Evolutionary conservation across 2,888 invertebrate species (phyloP), one percentile per base, ranked within the genome.

Genomic region (Agonopterix alstromeriana): DNA sequence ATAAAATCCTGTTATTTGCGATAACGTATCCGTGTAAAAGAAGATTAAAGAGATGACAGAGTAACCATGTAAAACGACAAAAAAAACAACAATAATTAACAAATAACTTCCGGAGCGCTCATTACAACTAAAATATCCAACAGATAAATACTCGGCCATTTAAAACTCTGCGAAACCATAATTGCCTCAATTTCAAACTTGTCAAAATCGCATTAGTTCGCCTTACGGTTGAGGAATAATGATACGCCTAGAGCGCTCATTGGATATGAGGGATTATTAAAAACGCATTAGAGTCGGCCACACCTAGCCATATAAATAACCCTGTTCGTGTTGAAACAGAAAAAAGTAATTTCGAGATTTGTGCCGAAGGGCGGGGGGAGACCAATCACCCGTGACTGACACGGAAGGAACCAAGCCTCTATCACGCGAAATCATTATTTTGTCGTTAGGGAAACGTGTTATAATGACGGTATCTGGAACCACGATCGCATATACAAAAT

Each of bases 351-450:
- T 86, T 82, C 68, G 72, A 81, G 82, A 83, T 85, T 82, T 82
- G 78, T 74, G 60, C 63, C 47, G 45, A n/a, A 48, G 49, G 48
- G 48, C 38, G 49, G 50, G 49, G 48, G 41, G 55, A 73, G 65
- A 65, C 82, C 82, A 81, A 85, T 85, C 83, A 77, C 60, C 76
- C 82, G 84, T 78, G 78, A 70, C 84, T 83, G 84, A 86, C 84
- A 86, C 86, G 84, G 85, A 81, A 82, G 81, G 85, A 73, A 72
- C 80, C 67, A 67, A 63, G 67, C 65, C 63, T 63, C 65, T 76
- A 81, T 77, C 86, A 86, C 86, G 86, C 86, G 66, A 83, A 78
- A 85, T 84, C 86, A 87, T 88, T 87, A 88, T 87, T 82, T 85
- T 74, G 79, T 87, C 86, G 81, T 87, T 87, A 87, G 77, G 73